Percentiles rank a stretch among this genome's conserved stretches.
These are phyloP conservation scores for Cheilosia vernalis DNA, from an alignment of 2,888 invertebrate genomes.

Conservation along the genomic window DNA sequence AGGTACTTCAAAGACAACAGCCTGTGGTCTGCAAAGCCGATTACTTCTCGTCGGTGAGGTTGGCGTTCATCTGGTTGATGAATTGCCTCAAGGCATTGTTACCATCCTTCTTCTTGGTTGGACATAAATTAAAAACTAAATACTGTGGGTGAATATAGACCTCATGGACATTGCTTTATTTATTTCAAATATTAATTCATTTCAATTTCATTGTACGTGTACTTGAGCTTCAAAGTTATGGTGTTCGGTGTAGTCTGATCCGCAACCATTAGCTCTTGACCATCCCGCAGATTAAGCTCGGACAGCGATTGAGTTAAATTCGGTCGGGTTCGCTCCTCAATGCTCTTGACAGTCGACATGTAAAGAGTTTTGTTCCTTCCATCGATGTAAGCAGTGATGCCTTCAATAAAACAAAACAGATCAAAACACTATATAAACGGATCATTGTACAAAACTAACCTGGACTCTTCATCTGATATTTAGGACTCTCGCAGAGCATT, in stretches of 20 bases:
- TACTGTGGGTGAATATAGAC: neutral
- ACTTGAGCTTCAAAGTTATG: slow-evolving; percentile 90
- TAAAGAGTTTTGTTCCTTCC: slow-evolving; percentile 96
- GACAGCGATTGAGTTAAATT: slow-evolving; percentile 94
- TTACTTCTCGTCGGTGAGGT: no score
- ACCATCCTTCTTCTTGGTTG: no score
- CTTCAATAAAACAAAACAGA: slow-evolving; percentile 79
- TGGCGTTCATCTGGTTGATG: no score
- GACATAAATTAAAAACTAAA: no score
- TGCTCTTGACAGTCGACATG: slow-evolving; percentile 95
- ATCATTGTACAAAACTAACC: slow-evolving; percentile 78
- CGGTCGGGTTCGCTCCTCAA: slow-evolving; percentile 93
- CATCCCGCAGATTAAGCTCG: slow-evolving; percentile 93
- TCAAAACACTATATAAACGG: neutral
- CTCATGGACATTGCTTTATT: neutral
- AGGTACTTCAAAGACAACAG: no score
- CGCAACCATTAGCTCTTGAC: slow-evolving; percentile 94
- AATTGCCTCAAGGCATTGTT: no score
- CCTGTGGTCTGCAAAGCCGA: no score
- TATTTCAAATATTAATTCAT: slow-evolving; percentile 78
- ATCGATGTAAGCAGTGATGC: slow-evolving; percentile 91
- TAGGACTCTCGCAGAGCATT: slow-evolving; percentile 89
- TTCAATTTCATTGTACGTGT: slow-evolving; percentile 85
- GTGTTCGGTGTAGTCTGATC: slow-evolving; percentile 95
- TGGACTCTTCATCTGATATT: slow-evolving; percentile 96